These are phyloP conservation scores for Drosophila nr. perissopoda DNA, from an alignment of 2,888 invertebrate genomes.

Conservation along the genomic window DNA sequence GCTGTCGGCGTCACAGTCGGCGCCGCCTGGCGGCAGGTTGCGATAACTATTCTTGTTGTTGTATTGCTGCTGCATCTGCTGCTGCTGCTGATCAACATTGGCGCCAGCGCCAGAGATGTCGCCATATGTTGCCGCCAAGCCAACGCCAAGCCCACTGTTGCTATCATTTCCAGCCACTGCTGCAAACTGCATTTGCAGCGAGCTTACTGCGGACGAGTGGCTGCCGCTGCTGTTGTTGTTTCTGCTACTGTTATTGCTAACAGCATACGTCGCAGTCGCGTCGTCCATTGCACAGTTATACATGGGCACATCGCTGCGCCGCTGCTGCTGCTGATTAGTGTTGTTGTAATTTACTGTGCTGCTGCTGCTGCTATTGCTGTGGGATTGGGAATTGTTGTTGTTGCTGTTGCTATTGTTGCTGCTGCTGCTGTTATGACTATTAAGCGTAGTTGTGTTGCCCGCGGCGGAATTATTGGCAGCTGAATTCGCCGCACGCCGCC, in stretches of 20 bases:
- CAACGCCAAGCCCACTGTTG: constrained; percentile 39
- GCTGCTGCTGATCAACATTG: constrained; percentile 62
- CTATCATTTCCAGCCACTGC: constrained; percentile 60
- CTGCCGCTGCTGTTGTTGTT: constrained; percentile 20
- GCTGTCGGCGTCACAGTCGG: constrained; percentile 68
- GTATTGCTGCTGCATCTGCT: constrained; percentile 33
- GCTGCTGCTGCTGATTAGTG: constrained; percentile 50
- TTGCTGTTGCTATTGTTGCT: constrained; percentile 38
- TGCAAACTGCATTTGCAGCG: constrained; percentile 67
- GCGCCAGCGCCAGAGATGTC: constrained; percentile 72
- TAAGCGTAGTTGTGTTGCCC: constrained; percentile 63
- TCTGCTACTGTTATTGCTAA: constrained; percentile 35
- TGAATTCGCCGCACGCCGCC: constrained; percentile 51
- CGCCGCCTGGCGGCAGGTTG: constrained; percentile 42
- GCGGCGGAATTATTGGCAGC: constrained; percentile 43
- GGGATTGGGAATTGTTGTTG: constrained; percentile 31
- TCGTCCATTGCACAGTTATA: constrained; percentile 83
- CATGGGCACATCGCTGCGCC: constrained; percentile 84
- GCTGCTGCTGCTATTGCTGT: constrained; percentile 29
- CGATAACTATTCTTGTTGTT: constrained; percentile 38
- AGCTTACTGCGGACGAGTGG: constrained; percentile 63
- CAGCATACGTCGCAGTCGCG: constrained; percentile 42
- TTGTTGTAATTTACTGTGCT: constrained; percentile 41
- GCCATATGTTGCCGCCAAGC: constrained; percentile 53
- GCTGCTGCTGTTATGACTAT: constrained; percentile 62